These are phyloP conservation scores for Ditylenchus weischeri DNA, from an alignment of 2,888 invertebrate genomes.

Conservation along the genomic window DNA sequence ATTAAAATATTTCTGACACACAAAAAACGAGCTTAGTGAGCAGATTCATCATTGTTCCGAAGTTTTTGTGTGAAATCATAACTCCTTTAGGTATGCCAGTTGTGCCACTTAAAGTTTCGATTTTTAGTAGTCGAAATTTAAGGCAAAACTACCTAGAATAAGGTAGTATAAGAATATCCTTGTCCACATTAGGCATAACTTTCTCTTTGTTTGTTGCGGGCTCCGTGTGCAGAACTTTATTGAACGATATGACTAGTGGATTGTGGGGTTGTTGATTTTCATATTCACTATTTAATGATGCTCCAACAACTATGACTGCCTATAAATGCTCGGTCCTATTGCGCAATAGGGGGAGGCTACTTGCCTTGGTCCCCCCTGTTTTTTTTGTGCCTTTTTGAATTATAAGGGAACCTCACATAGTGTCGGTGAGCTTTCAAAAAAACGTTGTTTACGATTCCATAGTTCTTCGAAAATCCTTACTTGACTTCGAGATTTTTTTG, in stretches of 20 bases:
- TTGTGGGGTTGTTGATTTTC: no score
- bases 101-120: slow-evolving; percentile 42
- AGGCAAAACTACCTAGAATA: slow-evolving; percentile 39
- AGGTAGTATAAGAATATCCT: slow-evolving; percentile 45
- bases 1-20: not conserved
- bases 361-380: no score
- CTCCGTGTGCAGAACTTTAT: slow-evolving; percentile 22
- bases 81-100: slow-evolving; percentile 56
- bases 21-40: slow-evolving; percentile 8
- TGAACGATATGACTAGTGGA: slow-evolving; percentile 19
- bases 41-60: slow-evolving; percentile 46
- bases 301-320: slow-evolving; percentile 37
- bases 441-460: no score
- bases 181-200: slow-evolving; percentile 18
- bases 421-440: no score
- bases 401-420: no score
- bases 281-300: not conserved
- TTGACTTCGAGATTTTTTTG: no score
- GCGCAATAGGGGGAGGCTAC: no score
- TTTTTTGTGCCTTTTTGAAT: no score
- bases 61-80: slow-evolving; percentile 48
- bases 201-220: slow-evolving; percentile 5
- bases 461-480: no score
- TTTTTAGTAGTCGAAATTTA: not conserved
- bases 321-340: slow-evolving; percentile 10